Base-by-base conservation (phyloP, 2,888 invertebrate genomes). In the Hylaea fasciaria region DNA sequence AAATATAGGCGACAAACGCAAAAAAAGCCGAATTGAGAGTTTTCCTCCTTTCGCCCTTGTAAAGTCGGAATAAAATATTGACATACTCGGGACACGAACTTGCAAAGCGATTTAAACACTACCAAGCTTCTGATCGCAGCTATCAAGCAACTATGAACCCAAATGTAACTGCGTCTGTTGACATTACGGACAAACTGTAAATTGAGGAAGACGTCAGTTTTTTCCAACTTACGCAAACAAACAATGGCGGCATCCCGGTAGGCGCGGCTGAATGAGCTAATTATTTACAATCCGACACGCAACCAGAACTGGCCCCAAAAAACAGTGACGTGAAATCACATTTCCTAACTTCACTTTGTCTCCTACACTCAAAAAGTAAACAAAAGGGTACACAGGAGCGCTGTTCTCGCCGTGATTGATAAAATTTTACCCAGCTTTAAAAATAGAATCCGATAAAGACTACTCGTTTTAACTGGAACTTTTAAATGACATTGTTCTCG, bases 221-320 rank as follows among this genome's bases (percentile, higher is more conserved):
- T 83, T 72, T 69, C 22, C 69, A 73, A 80, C 78, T 81, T 78
- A 69, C 68, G 69, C 74, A 81, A 86, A 83, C 85, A 90, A 89
- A 91, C 90, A 90, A 90, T 86, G 73, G 82, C 71, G 59, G 73
- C 78, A 77, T 79, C 82, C 81, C 85, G 83, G 83, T 82, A 85
- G 87, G 85, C 81, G 83, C 83, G 85, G 78, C 80, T 85, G 83
- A 88, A 86, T 86, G 83, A 83, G 82, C 85, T 91, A 91, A 91
- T 92, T 91, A 92, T 91, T 90, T 90, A 89, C 89, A 82, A 91
- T 92, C 83, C 83, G 91, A 81, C 87, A 92, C 90, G 91, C 88
- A 80, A 83, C 79, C 80, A 75, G 77, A 71, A 78, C 73, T 80
- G 80, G 73, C 78, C 78, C 71, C 76, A 83, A 91, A 91, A 91